phyloP scores from a whole-genome alignment of 2,888 invertebrate genomes.

The Plebejus melissa region DNA sequence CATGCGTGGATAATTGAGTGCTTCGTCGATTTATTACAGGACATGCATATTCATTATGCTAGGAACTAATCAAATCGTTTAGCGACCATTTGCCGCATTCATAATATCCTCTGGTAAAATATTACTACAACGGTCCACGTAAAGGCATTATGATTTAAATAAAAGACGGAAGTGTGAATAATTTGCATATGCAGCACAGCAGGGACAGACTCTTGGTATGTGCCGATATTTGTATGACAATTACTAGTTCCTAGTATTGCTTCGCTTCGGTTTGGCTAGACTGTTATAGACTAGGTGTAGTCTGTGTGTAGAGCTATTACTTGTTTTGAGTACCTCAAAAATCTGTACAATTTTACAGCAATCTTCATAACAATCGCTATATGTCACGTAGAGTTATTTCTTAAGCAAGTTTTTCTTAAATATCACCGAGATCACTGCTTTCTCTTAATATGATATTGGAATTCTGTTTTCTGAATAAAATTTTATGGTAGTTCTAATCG shows the following conservation, averaged over 20 bases:
- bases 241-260: slow-evolving; percentile 8
- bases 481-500: slow-evolving; percentile 45
- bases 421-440: slow-evolving; percentile 8
- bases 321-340: neutral
- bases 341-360: neutral
- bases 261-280: neutral
- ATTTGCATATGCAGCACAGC: slow-evolving; percentile 13
- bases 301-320: neutral
- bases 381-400: neutral
- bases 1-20: slow-evolving; percentile 16
- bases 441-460: slow-evolving; percentile 38
- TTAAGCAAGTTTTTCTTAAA: neutral
- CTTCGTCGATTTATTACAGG: slow-evolving; percentile 22
- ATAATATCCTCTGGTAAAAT: slow-evolving; percentile 18
- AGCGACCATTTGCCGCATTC: slow-evolving; percentile 25
- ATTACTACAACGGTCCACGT: slow-evolving; percentile 11
- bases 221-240: slow-evolving; percentile 14
- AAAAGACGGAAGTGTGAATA: slow-evolving; percentile 15
- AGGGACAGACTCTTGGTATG: neutral
- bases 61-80: slow-evolving; percentile 26
- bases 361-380: neutral
- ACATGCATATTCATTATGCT: slow-evolving; percentile 28
- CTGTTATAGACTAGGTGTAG: neutral
- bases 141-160: slow-evolving; percentile 26
- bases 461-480: slow-evolving; percentile 42